phyloP scores from a whole-genome alignment of 2,797 vertebrate genomes.

The Phrynocephalus guinanensis region DNA sequence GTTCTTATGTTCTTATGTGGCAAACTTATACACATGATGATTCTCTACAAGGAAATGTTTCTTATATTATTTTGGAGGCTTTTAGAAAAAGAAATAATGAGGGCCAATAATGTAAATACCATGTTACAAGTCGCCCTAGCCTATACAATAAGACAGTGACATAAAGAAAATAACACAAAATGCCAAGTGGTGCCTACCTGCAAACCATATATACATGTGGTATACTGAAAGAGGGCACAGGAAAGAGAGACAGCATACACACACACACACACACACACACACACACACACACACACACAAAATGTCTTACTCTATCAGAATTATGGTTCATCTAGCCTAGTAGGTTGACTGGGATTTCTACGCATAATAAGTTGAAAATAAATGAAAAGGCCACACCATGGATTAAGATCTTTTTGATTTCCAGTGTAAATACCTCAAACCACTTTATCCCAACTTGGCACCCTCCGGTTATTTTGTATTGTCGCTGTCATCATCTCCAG shows the following conservation, averaged over 20 bases:
- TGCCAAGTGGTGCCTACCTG: too few relatives aligned
- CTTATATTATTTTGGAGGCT: not conserved
- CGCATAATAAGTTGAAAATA: not conserved
- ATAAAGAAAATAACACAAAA: not conserved
- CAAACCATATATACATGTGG: not conserved
- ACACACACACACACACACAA: too few relatives aligned
- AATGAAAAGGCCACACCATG: not conserved
- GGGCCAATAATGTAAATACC: not conserved
- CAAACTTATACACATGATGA: not conserved
- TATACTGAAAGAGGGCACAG: too few relatives aligned
- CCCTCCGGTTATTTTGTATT: too few relatives aligned
- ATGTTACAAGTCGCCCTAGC: not conserved
- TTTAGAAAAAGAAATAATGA: not conserved
- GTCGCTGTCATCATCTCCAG: not conserved
- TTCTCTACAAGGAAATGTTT: not conserved
- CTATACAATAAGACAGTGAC: not conserved
- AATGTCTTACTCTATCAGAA: not conserved
- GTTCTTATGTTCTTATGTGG: not conserved
- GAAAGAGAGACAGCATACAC: too few relatives aligned
- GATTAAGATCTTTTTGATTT: not conserved
- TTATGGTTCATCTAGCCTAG: not conserved
- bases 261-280: too few relatives aligned
- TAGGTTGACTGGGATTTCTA: not conserved
- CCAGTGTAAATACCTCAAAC: not conserved
- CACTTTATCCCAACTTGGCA: not conserved